Evolutionary conservation across 2,113 vertebrate genomes (phyloP).

Genomic region (Bos indicus): DNA sequence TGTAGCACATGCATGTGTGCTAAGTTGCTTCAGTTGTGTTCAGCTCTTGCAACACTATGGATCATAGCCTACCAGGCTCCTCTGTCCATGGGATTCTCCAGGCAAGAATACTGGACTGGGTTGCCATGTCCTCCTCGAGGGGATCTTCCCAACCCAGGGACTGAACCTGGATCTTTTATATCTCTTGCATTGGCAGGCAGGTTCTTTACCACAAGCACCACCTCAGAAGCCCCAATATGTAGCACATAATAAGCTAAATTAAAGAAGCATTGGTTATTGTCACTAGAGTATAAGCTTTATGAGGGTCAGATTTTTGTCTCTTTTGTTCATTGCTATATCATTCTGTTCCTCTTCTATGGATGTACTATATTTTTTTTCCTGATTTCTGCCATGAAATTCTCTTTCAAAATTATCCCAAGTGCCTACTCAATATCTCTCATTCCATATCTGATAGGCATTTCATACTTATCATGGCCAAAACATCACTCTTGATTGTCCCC

Average conservation of each 20-base stretch:
- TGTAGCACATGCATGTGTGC: not conserved
- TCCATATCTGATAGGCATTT: not conserved
- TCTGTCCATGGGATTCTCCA: not conserved
- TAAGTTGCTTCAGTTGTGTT: not conserved
- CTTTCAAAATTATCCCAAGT: not conserved
- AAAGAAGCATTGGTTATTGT: not conserved
- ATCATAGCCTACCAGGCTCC: not conserved
- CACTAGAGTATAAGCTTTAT: not conserved
- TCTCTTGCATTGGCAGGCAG: not conserved
- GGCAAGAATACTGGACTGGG: not conserved
- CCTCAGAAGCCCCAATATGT: not conserved
- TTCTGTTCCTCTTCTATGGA: not conserved
- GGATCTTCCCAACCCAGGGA: not conserved
- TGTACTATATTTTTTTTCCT: not conserved
- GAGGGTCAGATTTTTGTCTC: not conserved
- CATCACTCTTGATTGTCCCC: not conserved
- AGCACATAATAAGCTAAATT: not conserved
- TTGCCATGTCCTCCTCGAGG: not conserved
- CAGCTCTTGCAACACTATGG: not conserved
- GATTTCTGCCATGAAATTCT: not conserved
- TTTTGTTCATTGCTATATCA: not conserved
- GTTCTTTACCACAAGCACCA: not conserved
- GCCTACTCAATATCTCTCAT: not conserved
- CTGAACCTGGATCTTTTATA: not conserved
- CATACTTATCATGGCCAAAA: not conserved